Evolutionary conservation across 2,888 invertebrate species (phyloP).

Genomic region (Agonum fuliginosum): DNA sequence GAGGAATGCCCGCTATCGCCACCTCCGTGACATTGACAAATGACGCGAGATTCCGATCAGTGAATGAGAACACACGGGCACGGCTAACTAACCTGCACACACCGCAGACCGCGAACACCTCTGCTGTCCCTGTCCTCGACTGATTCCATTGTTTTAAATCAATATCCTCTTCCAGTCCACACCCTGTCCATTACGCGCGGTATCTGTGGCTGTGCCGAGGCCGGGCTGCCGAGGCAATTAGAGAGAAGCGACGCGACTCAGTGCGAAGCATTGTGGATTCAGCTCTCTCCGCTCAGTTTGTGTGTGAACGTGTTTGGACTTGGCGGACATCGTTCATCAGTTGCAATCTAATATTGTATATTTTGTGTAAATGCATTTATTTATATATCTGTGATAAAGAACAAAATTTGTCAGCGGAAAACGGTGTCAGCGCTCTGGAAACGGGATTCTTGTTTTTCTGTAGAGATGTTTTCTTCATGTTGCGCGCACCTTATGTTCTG

Average conservation of each 20-base stretch:
- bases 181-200: constrained; percentile 65
- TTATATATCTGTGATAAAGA: constrained; percentile 74
- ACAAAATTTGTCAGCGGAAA: constrained; percentile 68
- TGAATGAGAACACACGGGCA: constrained; percentile 73
- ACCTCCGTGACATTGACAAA: constrained; percentile 84
- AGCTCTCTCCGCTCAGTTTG: not conserved
- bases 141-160: constrained; percentile 69
- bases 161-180: constrained; percentile 65
- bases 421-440: constrained; percentile 66
- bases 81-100: constrained; percentile 42
- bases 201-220: constrained; percentile 62
- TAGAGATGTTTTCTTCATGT: constrained; percentile 61
- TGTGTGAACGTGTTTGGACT: not conserved
- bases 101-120: not conserved
- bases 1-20: constrained; percentile 73
- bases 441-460: constrained; percentile 65
- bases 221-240: constrained; percentile 53
- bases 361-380: constrained; percentile 73
- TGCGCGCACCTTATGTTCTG: constrained; percentile 67
- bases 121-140: not conserved
- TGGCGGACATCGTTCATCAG: constrained; percentile 63
- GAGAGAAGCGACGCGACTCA: constrained; percentile 25
- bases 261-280: constrained; percentile 19
- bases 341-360: constrained; percentile 70
- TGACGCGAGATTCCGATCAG: constrained; percentile 85